These are phyloP conservation scores for Platyrinchus mystaceus DNA, from an alignment of 2,797 vertebrate species.

Conservation along the genomic window DNA sequence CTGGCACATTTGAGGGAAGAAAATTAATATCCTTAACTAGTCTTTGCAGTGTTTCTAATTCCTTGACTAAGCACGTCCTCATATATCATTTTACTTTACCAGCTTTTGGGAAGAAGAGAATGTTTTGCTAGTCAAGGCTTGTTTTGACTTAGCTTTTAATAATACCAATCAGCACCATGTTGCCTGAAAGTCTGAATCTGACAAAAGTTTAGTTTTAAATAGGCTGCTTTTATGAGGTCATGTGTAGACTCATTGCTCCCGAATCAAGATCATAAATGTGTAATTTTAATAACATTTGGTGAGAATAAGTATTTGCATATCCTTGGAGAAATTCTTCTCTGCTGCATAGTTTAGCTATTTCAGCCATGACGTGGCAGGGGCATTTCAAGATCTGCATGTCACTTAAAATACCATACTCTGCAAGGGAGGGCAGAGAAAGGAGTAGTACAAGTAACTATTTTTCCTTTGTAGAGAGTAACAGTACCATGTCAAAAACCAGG, in stretches of 20 bases:
- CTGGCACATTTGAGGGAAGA: neutral
- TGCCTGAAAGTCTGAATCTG: constrained; percentile 64
- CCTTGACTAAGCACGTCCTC: constrained; percentile 38
- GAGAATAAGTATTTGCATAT: constrained; percentile 27
- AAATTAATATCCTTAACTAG: constrained; percentile 27
- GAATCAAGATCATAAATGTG: constrained; percentile 41
- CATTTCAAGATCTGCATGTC: neutral
- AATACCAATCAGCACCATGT: constrained; percentile 49
- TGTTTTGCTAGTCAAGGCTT: constrained; percentile 55
- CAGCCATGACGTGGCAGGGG: neutral
- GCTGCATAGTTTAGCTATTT: neutral
- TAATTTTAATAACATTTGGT: constrained; percentile 19
- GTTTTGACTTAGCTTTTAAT: constrained; percentile 55
- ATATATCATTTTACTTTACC: constrained; percentile 47
- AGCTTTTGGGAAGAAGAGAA: constrained; percentile 40
- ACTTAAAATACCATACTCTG: neutral
- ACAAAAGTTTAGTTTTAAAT: constrained; percentile 54
- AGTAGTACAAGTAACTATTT: neutral
- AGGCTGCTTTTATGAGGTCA: constrained; percentile 51
- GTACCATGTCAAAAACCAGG: neutral
- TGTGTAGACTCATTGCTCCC: constrained; percentile 47
- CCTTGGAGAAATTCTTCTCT: neutral
- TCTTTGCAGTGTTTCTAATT: constrained; percentile 28
- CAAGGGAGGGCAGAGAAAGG: neutral
- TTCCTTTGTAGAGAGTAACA: neutral